Evolutionary conservation across 92 coral and sea anemone genomes (phyloP), one percentile per base, ranked within the genome.

Genomic region (Virgularia gustaviana): DNA sequence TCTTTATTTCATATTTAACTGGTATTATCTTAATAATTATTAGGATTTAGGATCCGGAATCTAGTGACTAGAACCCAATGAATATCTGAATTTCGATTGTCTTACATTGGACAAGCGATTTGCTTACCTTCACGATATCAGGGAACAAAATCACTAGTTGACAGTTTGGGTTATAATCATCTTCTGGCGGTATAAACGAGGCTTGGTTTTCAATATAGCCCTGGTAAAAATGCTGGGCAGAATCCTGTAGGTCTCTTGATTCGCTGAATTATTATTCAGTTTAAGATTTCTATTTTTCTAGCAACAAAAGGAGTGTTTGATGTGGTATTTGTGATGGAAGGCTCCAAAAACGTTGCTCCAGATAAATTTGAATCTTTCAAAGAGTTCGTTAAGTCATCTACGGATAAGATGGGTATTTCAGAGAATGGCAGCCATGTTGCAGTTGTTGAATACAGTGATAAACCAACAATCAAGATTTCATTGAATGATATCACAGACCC

Each of bases 321-420:
- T 43, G 72, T 90, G 20, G 92, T 84, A 16, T 87, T 90, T 59
- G 78, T 87, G 52, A 16, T 90, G 65, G 96, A 90, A 67, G 86
- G 89, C 39, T 90, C 96, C 55, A 57, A 62, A 27, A 83, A 80
- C 9, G 81, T 88, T 63, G 87, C 78, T 13, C 75, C 84, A 52
- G 60, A 57, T 39, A 88, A 79, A 63, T 85, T 83, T 35, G 79
- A 53, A 35, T 62, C 60, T 51, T 86, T 87, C 36, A 90, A 85
- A 60, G 81, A 73, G 12, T 90, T 90, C 36, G 79, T 75, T 24
- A 83, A 83, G 65, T 78, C 83, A 65, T 29, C 86, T 70, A 83
- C 72, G 35, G 60, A 73, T 27, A 70, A 71, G 28, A 62, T 87
- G 57, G 76, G 68, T 49, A 79, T 90, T 39, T 87, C 88, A 4